phyloP scores from a whole-genome alignment of 2,888 invertebrate genomes.

The Mylabris sibirica region DNA sequence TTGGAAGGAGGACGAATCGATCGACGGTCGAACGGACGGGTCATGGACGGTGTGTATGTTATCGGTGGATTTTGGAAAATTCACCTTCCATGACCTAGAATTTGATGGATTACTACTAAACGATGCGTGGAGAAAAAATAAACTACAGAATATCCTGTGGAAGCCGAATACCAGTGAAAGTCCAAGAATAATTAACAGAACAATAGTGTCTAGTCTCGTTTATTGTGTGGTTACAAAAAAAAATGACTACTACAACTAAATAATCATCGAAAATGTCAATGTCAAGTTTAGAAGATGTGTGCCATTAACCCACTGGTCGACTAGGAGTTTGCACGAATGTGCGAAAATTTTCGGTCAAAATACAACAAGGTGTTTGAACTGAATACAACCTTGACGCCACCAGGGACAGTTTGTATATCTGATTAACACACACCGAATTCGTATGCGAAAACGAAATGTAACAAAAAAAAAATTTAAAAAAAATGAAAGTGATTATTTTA shows the following conservation, averaged over 20 bases:
- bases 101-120: background rate
- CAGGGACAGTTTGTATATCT: background rate
- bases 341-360: conserved; percentile 40
- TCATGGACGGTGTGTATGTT: conserved; percentile 6
- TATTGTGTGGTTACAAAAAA: too few species aligned
- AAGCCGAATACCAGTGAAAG: background rate
- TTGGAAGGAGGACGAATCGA: background rate
- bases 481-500: background rate
- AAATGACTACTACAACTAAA: conserved; percentile 22
- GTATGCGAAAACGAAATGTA: background rate
- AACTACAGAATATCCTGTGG: background rate
- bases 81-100: background rate
- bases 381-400: background rate
- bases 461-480: too few species aligned
- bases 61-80: background rate
- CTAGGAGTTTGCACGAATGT: conserved; percentile 45
- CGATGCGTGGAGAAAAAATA: background rate
- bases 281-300: conserved; percentile 31
- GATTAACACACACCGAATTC: background rate
- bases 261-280: conserved; percentile 32
- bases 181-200: background rate
- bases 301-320: conserved; percentile 47
- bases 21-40: background rate
- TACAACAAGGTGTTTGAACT: background rate
- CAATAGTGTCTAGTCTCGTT: conserved; percentile 34